These are phyloP conservation scores for Phragmatobia fuliginosa DNA, from an alignment of 2,888 invertebrate species.

Conservation along the genomic window DNA sequence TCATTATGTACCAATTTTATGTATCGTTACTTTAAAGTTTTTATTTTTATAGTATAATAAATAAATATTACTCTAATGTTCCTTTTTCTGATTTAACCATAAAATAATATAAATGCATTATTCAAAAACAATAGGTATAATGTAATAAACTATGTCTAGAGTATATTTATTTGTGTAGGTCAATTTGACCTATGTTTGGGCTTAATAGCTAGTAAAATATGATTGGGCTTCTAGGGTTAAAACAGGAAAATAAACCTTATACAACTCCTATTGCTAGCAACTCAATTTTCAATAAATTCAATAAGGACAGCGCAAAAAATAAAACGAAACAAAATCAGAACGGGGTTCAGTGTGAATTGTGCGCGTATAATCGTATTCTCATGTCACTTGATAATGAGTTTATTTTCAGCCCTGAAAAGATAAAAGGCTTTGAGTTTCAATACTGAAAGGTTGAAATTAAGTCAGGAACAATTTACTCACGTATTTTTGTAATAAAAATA, in stretches of 20 bases:
- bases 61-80: too few species aligned
- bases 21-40: too few species aligned
- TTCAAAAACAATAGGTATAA: too few species aligned
- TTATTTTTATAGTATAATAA: too few species aligned
- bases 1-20: too few species aligned
- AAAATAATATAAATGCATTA: too few species aligned
- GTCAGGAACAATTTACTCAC: conserved; percentile 33
- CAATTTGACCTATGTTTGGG: too few species aligned
- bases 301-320: conserved; percentile 26
- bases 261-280: conserved; percentile 28
- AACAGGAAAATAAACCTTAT: conserved; percentile 25
- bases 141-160: too few species aligned
- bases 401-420: conserved; percentile 52
- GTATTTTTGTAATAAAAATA: conserved; percentile 39
- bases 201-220: too few species aligned
- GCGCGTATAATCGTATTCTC: conserved; percentile 47
- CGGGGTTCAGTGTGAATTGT: conserved; percentile 31
- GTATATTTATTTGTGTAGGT: too few species aligned
- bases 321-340: conserved; percentile 20
- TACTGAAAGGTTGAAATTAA: conserved; percentile 56
- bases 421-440: conserved; percentile 53
- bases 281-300: conserved; percentile 41
- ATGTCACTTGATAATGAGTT: conserved; percentile 61
- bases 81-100: too few species aligned
- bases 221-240: too few species aligned